These are phyloP conservation scores for Lacerta viridis DNA, from an alignment of 2,797 vertebrate species.

Conservation along the genomic window DNA sequence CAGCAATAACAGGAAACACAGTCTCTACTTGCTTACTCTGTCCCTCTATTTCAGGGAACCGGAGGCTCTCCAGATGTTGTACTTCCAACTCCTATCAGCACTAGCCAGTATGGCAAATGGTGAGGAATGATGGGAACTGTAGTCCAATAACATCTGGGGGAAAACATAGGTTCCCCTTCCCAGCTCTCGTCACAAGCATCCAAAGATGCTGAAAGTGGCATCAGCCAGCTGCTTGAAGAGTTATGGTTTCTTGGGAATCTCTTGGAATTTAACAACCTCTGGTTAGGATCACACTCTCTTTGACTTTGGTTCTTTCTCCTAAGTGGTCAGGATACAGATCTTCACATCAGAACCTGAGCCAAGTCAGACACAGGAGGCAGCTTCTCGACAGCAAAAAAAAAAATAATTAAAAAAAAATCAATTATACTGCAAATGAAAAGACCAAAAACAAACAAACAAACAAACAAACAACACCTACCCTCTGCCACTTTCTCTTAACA, in stretches of 20 bases:
- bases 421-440: conserved; percentile 29
- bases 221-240: too few species aligned
- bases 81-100: neutral
- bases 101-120: neutral
- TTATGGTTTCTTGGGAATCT: neutral
- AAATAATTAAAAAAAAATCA: conserved; percentile 39
- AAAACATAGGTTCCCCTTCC: neutral
- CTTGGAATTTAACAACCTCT: neutral
- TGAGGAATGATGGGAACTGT: neutral
- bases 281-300: neutral
- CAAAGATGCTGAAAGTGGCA: too few species aligned
- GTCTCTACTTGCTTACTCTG: neutral
- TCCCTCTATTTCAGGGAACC: neutral
- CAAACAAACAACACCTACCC: conserved; percentile 3
- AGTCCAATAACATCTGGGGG: neutral
- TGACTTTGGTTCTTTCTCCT: neutral
- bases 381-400: neutral
- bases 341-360: neutral
- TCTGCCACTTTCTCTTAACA: neutral
- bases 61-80: neutral
- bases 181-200: too few species aligned
- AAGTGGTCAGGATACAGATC: too few species aligned
- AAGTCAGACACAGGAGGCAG: conserved; percentile 33
- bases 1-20: neutral
- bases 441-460: too few species aligned